Base-by-base conservation (phyloP, 2,888 invertebrate species). In the Acleris emargana region DNA sequence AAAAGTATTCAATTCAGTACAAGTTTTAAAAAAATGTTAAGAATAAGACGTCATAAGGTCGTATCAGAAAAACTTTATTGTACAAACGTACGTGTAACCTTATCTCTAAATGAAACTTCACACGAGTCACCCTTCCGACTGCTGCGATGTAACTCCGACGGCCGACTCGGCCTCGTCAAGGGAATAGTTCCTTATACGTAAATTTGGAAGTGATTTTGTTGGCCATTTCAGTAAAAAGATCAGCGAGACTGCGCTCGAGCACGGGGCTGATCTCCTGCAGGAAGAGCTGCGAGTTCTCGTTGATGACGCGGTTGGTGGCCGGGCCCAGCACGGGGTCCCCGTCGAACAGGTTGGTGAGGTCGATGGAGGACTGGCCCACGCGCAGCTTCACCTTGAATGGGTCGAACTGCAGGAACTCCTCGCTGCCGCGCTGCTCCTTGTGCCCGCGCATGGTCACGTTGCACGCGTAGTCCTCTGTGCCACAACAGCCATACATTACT, bases 111-210 rank as follows among this genome's bases (percentile, higher is more conserved):
- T 13, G 13, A 0, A 38, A 13, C 13, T 13, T 38, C 3, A 38
- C 11, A 38, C 38, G 38, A 38, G 38, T 38, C 13, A 38, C 38
- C 38, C 13, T 38, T 38, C 13, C 38, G 4, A 13, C 38, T 13
- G 38, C 13, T 38, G 13, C 5, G 38, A 13, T 38, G 3, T 38
- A 11, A 38, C 38, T 38, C 13, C 13, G 0, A 38, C 38, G 11
- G 38, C 13, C 38, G 38, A 13, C 22, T 22, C 3, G n/a, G 16
- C n/a, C 45, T 4, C 22, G 28, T 54, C 49, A 64, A 17, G 95
- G 95, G 77, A 96, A 96, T 62, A 96, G 84, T 89, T 96, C 95
- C 70, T 95, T 93, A 77, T 95, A 95, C 3, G 95, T 94, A 78
- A 96, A 96, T 62, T 93, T 93, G 16, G 93, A 89, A 0, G 95